Evolutionary conservation across 2,888 invertebrate genomes (phyloP), one percentile per base, ranked within the genome.

Genomic region (Drosophila quinaria): DNA sequence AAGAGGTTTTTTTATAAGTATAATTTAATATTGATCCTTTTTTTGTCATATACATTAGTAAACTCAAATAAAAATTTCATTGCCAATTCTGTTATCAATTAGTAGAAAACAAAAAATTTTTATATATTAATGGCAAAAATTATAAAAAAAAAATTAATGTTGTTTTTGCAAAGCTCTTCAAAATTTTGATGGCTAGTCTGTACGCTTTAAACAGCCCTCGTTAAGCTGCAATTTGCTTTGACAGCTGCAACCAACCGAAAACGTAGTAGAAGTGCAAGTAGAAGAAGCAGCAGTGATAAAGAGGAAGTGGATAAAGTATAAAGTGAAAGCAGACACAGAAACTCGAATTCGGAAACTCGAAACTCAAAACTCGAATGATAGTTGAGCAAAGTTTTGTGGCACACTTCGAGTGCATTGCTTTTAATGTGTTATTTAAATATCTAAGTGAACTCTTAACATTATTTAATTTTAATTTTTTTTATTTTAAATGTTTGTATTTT

Each of bases 351-450:
- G 11, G 9, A 19, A 46, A 10, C 41, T 35, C 31, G 33, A 49
- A 52, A 15, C 46, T 47, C 31, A 15, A 15, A 44, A 35, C 55
- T 35, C 25, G 39, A 50, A 29, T 70, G 49, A 22, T 33, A 37
- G 50, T 54, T 41, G 50, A 37, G 8, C 19, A 51, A 72, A 72
- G 69, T 49, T 64, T 39, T 58, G 22, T 42, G 37, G 37, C 50
- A 39, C 69, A 60, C 47, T 15, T 41, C 17, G 25, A 60, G 22
- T 22, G 74, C 52, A 73, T 78, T 78, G 74, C 73, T 64, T 67
- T 77, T 72, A 75, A 77, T 75, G 67, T 78, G 67, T 41, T 59
- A 74, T 74, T 78, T 60, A 63, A 76, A 74, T 69, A 64, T 54
- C 78, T 61, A 31, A 51, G 56, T 35, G 60, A 74, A 41, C 35